These are phyloP conservation scores for Tetramorium bicarinatum DNA, from an alignment of 2,888 invertebrate species.

Conservation along the genomic window DNA sequence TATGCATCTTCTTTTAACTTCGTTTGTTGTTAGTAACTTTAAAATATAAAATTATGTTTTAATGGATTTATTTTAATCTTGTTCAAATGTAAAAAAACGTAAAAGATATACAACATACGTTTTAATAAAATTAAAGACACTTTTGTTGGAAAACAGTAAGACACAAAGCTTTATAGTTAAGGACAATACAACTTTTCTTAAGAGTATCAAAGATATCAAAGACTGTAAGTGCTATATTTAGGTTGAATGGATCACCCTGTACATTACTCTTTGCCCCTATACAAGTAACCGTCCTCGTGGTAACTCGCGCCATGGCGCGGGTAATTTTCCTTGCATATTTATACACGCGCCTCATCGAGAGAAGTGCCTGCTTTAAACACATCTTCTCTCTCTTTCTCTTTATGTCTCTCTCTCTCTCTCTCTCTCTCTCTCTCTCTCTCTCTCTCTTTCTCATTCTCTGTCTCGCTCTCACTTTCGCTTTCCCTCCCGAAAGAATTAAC, in stretches of 20 bases:
- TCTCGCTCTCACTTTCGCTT: not conserved
- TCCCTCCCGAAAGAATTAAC: conserved; percentile 57
- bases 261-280: conserved; percentile 75
- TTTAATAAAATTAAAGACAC: not conserved
- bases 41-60: not conserved
- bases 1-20: not conserved
- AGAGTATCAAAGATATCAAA: not conserved
- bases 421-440: not conserved
- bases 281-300: conserved; percentile 67
- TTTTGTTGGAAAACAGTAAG: not conserved
- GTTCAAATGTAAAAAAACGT: not conserved
- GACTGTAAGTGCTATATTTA: not conserved
- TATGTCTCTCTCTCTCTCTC: not conserved
- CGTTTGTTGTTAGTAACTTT: not conserved
- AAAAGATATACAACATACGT: not conserved
- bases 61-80: conserved; percentile 3
- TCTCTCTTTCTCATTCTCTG: not conserved
- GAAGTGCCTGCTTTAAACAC: conserved; percentile 67
- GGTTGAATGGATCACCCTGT: conserved; percentile 38
- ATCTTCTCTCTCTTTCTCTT: not conserved
- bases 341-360: conserved; percentile 65
- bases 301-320: conserved; percentile 64
- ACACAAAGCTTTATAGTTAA: not conserved
- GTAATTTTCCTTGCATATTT: conserved; percentile 78
- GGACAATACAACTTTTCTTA: not conserved